These are phyloP conservation scores for Polypterus senegalus DNA, from an alignment of 2,113 vertebrate species.

Conservation along the genomic window DNA sequence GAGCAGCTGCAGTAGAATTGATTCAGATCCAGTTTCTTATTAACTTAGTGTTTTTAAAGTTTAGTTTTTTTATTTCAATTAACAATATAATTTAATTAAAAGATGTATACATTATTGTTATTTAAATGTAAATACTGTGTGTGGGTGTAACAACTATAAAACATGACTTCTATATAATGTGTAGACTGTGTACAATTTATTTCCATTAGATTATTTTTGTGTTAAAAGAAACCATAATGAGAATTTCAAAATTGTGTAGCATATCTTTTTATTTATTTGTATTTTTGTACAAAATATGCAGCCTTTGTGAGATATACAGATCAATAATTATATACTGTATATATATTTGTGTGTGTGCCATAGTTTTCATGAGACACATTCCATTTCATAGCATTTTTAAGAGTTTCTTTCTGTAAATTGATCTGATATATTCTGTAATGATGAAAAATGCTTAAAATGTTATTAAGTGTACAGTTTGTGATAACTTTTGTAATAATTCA, in stretches of 20 bases:
- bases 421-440: conserved; percentile 54
- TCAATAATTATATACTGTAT: conserved; percentile 48
- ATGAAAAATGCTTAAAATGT: conserved; percentile 61
- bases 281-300: conserved; percentile 67
- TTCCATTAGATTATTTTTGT: too few species aligned
- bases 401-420: conserved; percentile 50
- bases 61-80: too few species aligned
- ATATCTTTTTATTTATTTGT: conserved; percentile 49
- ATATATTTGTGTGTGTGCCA: conserved; percentile 40
- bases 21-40: too few species aligned
- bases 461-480: conserved; percentile 89
- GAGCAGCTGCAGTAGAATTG: too few species aligned
- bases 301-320: conserved; percentile 61
- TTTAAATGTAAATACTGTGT: too few species aligned
- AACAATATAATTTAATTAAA: too few species aligned
- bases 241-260: conserved; percentile 23
- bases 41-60: too few species aligned
- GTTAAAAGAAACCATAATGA: too few species aligned
- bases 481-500: conserved; percentile 89
- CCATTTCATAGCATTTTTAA: conserved; percentile 58
- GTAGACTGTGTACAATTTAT: too few species aligned
- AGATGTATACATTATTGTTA: too few species aligned
- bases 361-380: conserved; percentile 47
- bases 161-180: too few species aligned
- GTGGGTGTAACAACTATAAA: too few species aligned